phyloP scores from a whole-genome alignment of 2,888 invertebrate species.

The Cremastinae sp. region DNA sequence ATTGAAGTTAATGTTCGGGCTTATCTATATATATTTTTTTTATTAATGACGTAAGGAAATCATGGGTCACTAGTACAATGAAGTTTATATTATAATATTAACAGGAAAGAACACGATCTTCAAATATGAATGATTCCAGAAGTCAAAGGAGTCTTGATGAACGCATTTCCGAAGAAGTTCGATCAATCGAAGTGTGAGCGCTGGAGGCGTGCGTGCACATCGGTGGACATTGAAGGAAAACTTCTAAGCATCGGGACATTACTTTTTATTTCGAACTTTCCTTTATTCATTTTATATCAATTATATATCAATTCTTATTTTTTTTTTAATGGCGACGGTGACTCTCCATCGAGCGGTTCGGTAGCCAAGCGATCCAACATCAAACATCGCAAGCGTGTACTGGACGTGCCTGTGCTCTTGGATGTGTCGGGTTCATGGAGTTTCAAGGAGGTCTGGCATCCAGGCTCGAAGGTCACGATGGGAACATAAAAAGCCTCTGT shows the following conservation, averaged over 20 bases:
- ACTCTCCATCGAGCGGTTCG: constrained; percentile 62
- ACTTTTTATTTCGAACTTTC: constrained; percentile 27
- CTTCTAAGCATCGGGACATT: constrained; percentile 53
- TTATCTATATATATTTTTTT: not conserved
- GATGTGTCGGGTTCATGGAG: constrained; percentile 69
- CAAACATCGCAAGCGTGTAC: constrained; percentile 77
- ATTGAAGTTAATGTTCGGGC: constrained; percentile 7
- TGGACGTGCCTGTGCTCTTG: constrained; percentile 73
- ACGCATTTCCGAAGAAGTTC: constrained; percentile 44
- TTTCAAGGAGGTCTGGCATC: constrained; percentile 72
- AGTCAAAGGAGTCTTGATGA: not conserved
- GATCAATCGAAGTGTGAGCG: constrained; percentile 47
- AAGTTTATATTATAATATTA: not conserved
- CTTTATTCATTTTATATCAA: constrained; percentile 35
- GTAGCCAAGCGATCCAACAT: constrained; percentile 75
- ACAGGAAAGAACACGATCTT: constrained; percentile 13
- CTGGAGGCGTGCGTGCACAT: constrained; percentile 47
- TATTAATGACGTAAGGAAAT: not conserved
- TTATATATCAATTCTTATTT: constrained; percentile 3
- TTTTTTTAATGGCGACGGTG: constrained; percentile 42
- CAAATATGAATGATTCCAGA: not conserved
- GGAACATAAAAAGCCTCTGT: constrained; percentile 78
- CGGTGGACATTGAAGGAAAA: constrained; percentile 53
- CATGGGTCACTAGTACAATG: constrained; percentile 4
- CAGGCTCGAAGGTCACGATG: constrained; percentile 74